Evolutionary conservation across 1,140 invertebrate genomes (phyloP).

Genomic region (Drosophila orena): DNA sequence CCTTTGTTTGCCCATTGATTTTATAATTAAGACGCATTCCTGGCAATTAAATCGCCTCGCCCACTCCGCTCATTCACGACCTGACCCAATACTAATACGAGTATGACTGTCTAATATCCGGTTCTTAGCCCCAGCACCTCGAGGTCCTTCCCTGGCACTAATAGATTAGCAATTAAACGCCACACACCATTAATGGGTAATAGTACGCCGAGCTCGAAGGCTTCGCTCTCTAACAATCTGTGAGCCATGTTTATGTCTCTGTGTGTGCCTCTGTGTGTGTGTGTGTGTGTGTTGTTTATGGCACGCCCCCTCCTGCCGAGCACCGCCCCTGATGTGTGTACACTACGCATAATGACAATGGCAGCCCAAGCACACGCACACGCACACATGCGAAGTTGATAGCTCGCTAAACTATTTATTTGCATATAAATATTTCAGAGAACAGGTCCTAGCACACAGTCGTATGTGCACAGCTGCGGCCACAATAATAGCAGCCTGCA

Average conservation of each 20-base stretch:
- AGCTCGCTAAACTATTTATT: constrained; percentile 79
- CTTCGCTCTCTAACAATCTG: constrained; percentile 9
- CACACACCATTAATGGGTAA: constrained; percentile 76
- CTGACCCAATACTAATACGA: constrained; percentile 19
- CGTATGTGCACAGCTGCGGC: not conserved
- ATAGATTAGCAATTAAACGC: constrained; percentile 81
- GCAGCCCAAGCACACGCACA: constrained; percentile 10
- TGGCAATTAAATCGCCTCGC: constrained; percentile 60
- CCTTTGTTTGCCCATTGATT: constrained; percentile 60
- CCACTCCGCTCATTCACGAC: constrained; percentile 26
- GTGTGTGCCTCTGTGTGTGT: constrained; percentile 17
- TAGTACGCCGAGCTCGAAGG: constrained; percentile 48
- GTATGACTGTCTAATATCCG: constrained; percentile 32
- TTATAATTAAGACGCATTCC: constrained; percentile 55
- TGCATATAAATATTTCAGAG: constrained; percentile 80
- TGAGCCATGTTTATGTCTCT: not conserved
- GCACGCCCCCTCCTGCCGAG: constrained; percentile 33
- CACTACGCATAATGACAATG: constrained; percentile 60
- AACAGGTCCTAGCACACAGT: constrained; percentile 27
- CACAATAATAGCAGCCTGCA: not conserved
- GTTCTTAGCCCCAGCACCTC: constrained; percentile 1
- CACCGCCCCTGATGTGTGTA: constrained; percentile 3
- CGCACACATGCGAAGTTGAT: constrained; percentile 46
- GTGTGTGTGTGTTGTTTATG: constrained; percentile 52
- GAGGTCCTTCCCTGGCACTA: constrained; percentile 43